phyloP scores from a whole-genome alignment of 2,888 invertebrate species.

The Nysson spinosus region DNA sequence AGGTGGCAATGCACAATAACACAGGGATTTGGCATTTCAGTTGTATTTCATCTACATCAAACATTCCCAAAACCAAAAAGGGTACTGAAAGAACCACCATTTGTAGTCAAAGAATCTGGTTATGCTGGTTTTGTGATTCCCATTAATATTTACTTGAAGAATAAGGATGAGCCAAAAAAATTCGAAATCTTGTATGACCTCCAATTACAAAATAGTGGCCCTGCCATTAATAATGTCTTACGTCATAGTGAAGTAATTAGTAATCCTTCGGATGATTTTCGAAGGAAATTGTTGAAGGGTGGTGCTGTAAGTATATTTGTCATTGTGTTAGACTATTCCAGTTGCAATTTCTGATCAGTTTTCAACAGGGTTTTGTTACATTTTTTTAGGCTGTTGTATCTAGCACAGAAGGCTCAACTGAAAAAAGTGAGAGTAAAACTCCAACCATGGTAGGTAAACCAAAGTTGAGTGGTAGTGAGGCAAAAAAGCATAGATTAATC shows the following conservation, averaged over 20 bases:
- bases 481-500: slow-evolving; percentile 71
- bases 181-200: slow-evolving; percentile 89
- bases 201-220: slow-evolving; percentile 86
- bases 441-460: slow-evolving; percentile 85
- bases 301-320: slow-evolving; percentile 83
- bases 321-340: not conserved
- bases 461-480: slow-evolving; percentile 81
- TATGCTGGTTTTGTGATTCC: slow-evolving; percentile 95
- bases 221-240: slow-evolving; percentile 84
- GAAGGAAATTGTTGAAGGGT: slow-evolving; percentile 90
- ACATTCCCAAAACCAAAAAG: slow-evolving; percentile 95
- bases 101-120: slow-evolving; percentile 93
- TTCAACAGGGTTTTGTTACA: not conserved
- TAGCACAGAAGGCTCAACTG: slow-evolving; percentile 80
- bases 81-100: slow-evolving; percentile 95
- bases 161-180: slow-evolving; percentile 93
- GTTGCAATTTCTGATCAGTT: not conserved
- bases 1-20: not conserved
- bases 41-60: slow-evolving; percentile 93
- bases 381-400: slow-evolving; percentile 67
- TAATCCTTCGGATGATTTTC: slow-evolving; percentile 93
- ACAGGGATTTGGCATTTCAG: slow-evolving; percentile 67
- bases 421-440: slow-evolving; percentile 81
- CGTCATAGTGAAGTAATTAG: slow-evolving; percentile 91
- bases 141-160: slow-evolving; percentile 93